Base-by-base conservation (phyloP, 23 tunicate species). In the Clavelina lepadiformis region DNA sequence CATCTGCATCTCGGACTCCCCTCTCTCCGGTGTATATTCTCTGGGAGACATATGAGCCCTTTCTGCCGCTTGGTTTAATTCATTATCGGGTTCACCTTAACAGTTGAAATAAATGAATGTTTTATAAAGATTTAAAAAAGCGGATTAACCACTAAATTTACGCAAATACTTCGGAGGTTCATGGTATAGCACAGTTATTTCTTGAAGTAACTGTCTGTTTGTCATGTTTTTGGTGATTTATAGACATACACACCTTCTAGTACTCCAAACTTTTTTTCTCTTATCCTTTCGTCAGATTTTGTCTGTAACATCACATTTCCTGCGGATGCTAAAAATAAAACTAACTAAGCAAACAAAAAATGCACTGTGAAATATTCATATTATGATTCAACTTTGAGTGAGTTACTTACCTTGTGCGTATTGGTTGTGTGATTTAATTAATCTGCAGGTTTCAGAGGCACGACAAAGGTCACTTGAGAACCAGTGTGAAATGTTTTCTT, bases 361-460 rank as follows among this genome's bases (percentile, higher is more conserved):
- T 11, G 11, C 13, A 41, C 13, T 56, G 30, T 2, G 30, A 1
- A 2, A 3, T 23, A 23, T 56, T 5, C 22, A 8, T 21, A 1
- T 35, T 28, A 7, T n/a, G 30, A 56, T 28, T 56, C 3, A 2
- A 26, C 2, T 5, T 13, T 13, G 30, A 3, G 30, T 6, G n/a
- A 21, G 1, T 7, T 28, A 2, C 31, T 2, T 18, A 56, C 61
- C 31, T 56, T 56, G 61, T 28, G 30, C 29, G 11, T n/a, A 56
- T 22, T 33, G 2, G 6, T 56, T 56, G 15, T 22, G 29, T 2
- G 61, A 56, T 7, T 28, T 19, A 2, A 7, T 7, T 13, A 56
- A 35, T 13, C 30, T 56, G 29, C 61, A 56, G 20, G 61, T 56
- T 56, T 56, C 61, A 56, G 61, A 5, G 30, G 61, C 61, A 28